Base-by-base conservation (phyloP, 1,140 invertebrate species). In the Cherax destructor region DNA sequence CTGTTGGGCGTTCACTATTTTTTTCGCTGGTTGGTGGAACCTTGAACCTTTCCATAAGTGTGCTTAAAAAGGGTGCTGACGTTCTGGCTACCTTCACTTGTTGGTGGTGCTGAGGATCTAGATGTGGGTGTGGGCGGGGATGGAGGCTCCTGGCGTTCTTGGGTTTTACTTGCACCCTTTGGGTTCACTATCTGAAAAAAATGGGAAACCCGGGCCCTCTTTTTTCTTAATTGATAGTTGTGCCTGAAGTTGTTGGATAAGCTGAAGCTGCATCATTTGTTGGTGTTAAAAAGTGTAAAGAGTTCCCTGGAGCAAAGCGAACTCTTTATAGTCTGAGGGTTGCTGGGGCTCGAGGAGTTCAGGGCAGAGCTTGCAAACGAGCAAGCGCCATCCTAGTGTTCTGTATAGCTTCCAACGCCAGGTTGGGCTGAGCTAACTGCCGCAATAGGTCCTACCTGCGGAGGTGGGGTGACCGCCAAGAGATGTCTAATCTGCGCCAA, bases 211-310 rank as follows among this genome's bases (percentile, higher is more conserved):
- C 59, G 49, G 77, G 65, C 93, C 92, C 65, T 93, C 92, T 16
- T 92, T 91, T 74, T 93, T 92, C 94, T 95, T 94, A 90, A 98
- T 96, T n/a, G 97, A 97, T 77, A 99, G 94, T 94, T 99, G 98
- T 79, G 97, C 97, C 94, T 98, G 97, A 65, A 99, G 95, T 94
- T 99, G 98, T 92, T 98, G 97, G 93, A 99, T 98, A 92, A 99
- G 95, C 94, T 99, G 98, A 77, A 99, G 95, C 95, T 99, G 98
- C 93, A 99, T 96, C 92, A 99, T 96, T 95, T 99, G 98, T 95
- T 99, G 98, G 94, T 99, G 98, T 94, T 99, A 98, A 56, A 99
- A 95, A 16, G 97, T 98, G 94, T 97, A 98, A n/a, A 99, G 95
- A 0, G 98, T 98, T 90, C 97, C 97, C 93, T 98, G 97, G 87